Percentiles rank a stretch among this genome's conserved stretches.
phyloP scores from a whole-genome alignment of 2,113 vertebrate genomes.

The Rallus limicola region DNA sequence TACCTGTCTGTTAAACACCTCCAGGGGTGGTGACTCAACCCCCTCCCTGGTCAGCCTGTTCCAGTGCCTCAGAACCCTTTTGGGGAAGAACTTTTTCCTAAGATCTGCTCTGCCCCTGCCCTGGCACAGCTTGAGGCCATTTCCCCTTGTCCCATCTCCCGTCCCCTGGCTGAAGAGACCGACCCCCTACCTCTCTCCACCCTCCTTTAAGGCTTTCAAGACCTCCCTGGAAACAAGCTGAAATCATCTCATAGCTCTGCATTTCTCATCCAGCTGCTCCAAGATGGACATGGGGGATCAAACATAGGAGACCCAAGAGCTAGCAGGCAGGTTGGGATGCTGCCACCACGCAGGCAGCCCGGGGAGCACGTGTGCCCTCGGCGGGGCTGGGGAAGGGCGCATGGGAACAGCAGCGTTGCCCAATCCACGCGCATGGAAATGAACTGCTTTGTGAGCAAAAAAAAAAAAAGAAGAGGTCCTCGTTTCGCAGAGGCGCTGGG shows the following conservation, averaged over 20 bases:
- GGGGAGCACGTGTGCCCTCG: accelerated
- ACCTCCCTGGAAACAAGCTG: neutral
- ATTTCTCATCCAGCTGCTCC: accelerated
- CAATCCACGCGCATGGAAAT: neutral
- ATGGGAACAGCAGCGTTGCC: neutral
- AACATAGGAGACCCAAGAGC: accelerated
- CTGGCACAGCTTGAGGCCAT: no score
- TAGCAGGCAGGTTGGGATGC: accelerated
- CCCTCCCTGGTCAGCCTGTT: no score
- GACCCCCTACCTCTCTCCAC: no score
- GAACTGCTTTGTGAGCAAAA: slow-evolving; percentile 29
- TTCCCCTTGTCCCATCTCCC: no score
- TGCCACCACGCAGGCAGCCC: neutral
- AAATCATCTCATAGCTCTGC: accelerated
- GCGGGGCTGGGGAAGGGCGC: neutral
- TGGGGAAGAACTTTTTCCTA: no score
- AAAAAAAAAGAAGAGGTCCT: neutral
- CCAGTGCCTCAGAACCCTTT: no score
- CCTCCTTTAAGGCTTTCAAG: neutral
- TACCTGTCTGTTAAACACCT: no score
- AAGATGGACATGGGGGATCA: accelerated
- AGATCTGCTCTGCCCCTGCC: no score
- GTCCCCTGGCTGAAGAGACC: no score
- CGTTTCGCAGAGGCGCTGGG: neutral
- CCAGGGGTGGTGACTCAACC: no score